Conservation (phyloP, 1,140 invertebrate genomes). For the Trinorchestia longiramus region DNA sequence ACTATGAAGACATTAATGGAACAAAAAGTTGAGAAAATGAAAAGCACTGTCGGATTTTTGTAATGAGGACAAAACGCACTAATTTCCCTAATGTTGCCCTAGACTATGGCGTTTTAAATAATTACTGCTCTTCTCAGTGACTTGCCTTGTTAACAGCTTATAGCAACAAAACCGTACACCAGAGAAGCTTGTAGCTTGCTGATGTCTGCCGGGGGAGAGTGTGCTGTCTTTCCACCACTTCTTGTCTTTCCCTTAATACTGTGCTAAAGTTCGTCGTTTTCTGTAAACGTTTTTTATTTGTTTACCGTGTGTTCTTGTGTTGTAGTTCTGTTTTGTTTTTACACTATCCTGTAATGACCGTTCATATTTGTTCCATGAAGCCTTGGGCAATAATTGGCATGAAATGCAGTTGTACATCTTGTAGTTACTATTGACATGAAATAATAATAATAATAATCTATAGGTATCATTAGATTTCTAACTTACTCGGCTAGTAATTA, state of each 20-base stretch:
- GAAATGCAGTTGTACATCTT: not conserved
- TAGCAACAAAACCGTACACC: not conserved
- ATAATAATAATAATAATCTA: not conserved
- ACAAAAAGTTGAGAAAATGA: no score
- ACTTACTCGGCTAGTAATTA: not conserved
- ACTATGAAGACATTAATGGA: no score
- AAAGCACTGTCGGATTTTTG: no score
- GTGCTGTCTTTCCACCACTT: not conserved
- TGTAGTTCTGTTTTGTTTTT: not conserved
- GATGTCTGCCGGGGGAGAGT: not conserved
- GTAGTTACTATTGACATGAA: not conserved
- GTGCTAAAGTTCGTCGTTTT: not conserved
- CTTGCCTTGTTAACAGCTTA: no score
- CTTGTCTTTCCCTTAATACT: not conserved
- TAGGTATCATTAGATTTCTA: not conserved
- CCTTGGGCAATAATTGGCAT: not conserved
- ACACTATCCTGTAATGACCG: not conserved
- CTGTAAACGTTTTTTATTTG: not conserved
- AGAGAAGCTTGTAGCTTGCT: not conserved
- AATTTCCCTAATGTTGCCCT: no score
- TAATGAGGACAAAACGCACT: no score
- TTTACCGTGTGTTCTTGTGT: not conserved
- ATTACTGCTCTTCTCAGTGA: no score
- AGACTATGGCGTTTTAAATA: no score
- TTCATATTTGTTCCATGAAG: not conserved